Evolutionary conservation across 2,113 vertebrate genomes (phyloP), one percentile per base, ranked within the genome.

Genomic region (Charadrius vociferus): DNA sequence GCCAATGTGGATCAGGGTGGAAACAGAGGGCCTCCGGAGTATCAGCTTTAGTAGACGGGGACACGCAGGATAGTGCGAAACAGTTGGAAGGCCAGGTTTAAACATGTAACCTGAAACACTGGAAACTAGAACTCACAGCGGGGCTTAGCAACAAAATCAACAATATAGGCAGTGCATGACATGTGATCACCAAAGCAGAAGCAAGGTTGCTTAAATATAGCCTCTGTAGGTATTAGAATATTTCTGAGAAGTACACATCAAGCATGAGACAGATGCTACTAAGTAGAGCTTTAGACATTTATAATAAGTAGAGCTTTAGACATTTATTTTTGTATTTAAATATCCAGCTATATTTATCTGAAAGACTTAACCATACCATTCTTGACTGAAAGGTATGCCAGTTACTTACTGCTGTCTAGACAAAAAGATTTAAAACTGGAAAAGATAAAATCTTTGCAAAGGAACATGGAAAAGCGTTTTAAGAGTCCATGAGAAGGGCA

Each of bases 111-210:
- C 94, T 95, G 97, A 98, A 97, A 97, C 97, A 95, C 55, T 98
- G 95, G 98, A 98, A 98, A 97, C 96, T 59, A 89, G 96, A 96
- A 95, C 95, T 97, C 95, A 80, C 88, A 91, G 93, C 3, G 41
- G 88, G 95, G 93, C 98, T 98, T 98, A 98, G 98, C 97, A 98
- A 98, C 98, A 97, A 96, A 97, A 97, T 98, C 97, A 98, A 98
- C 98, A 98, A 95, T 98, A 97, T 97, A 97, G 96, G 86, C 94
- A 95, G 88, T 0, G 6, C 88, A 94, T 96, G 97, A 98, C 97
- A 98, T 97, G 97, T 91, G 97, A 98, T 98, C 96, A 93, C 95
- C 94, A 96, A 92, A 93, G 88, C 94, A 97, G 97, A 91, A 95
- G 83, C 88, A 97, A 98, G 96, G 96, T 96, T 98, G 96, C 97